Evolutionary conservation across 2,888 invertebrate genomes (phyloP).

Genomic region (Diarsia mendica): DNA sequence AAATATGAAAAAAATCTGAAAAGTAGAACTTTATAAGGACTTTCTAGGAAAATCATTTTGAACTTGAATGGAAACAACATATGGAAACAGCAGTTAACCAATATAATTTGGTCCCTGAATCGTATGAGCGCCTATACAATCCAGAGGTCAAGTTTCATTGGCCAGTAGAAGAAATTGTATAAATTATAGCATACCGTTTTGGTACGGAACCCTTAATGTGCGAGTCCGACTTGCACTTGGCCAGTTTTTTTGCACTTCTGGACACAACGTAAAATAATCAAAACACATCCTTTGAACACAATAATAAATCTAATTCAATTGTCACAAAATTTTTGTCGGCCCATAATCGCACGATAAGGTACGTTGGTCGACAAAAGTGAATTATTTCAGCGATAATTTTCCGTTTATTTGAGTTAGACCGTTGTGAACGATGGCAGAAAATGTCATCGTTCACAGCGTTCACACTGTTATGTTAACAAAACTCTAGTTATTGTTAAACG

Average conservation of each 20-base stretch:
- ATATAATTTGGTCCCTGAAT: too few species aligned
- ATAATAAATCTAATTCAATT: neutral
- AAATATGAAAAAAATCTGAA: too few species aligned
- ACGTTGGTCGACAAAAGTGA: constrained; percentile 3
- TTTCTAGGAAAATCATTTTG: too few species aligned
- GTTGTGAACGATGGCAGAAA: constrained; percentile 28
- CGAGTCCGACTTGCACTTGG: too few species aligned
- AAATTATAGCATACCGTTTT: too few species aligned
- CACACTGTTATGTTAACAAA: constrained; percentile 50
- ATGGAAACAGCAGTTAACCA: too few species aligned
- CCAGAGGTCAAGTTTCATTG: too few species aligned
- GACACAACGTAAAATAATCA: neutral
- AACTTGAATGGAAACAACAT: too few species aligned
- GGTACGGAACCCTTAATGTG: too few species aligned
- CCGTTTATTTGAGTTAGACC: constrained; percentile 44
- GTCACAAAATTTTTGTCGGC: neutral
- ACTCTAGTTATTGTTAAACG: constrained; percentile 47
- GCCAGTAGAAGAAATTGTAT: too few species aligned
- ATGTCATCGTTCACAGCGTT: constrained; percentile 22
- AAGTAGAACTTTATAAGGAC: too few species aligned
- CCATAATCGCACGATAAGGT: constrained; percentile 22
- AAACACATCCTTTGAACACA: constrained; percentile 16
- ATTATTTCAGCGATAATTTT: constrained; percentile 55
- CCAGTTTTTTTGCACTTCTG: neutral
- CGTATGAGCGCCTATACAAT: too few species aligned